phyloP scores from a whole-genome alignment of 2,888 invertebrate species.

The Silvanus unidentatus region DNA sequence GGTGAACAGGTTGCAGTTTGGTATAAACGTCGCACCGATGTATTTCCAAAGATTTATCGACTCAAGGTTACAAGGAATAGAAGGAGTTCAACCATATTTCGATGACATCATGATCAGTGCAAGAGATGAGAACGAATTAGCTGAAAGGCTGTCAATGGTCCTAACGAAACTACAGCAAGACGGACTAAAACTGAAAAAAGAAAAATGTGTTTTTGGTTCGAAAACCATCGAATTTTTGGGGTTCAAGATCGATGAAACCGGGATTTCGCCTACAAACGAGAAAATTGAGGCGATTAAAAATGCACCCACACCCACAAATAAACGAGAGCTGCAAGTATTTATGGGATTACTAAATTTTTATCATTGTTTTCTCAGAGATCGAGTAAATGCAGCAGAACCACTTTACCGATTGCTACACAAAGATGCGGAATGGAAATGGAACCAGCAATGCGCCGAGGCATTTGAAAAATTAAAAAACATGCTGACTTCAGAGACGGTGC shows the following conservation, averaged over 20 bases:
- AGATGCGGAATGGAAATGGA: background rate
- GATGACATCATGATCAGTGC: slow-evolving; percentile 1
- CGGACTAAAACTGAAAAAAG: background rate
- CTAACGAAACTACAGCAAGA: background rate
- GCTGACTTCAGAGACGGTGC: background rate
- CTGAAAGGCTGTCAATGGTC: background rate
- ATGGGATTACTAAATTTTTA: slow-evolving; percentile 4
- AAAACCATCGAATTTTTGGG: background rate
- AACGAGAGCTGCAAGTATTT: slow-evolving; percentile 3
- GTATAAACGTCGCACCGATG: slow-evolving; percentile 10
- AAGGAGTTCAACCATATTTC: slow-evolving; percentile 8
- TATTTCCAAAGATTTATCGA: slow-evolving; percentile 9
- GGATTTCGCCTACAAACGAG: background rate
- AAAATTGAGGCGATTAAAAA: background rate
- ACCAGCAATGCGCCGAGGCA: background rate
- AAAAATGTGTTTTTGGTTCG: background rate
- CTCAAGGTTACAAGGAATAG: slow-evolving; percentile 7
- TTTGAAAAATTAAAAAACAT: background rate
- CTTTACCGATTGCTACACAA: slow-evolving; percentile 1
- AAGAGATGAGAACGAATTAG: background rate
- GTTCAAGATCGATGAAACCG: background rate
- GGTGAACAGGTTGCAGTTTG: slow-evolving; percentile 25
- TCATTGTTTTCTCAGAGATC: background rate
- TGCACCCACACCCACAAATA: background rate
- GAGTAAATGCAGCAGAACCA: slow-evolving; percentile 1